Evolutionary conservation across 2,113 vertebrate species (phyloP), one percentile per base, ranked within the genome.

Genomic region (Urocitellus parryii): DNA sequence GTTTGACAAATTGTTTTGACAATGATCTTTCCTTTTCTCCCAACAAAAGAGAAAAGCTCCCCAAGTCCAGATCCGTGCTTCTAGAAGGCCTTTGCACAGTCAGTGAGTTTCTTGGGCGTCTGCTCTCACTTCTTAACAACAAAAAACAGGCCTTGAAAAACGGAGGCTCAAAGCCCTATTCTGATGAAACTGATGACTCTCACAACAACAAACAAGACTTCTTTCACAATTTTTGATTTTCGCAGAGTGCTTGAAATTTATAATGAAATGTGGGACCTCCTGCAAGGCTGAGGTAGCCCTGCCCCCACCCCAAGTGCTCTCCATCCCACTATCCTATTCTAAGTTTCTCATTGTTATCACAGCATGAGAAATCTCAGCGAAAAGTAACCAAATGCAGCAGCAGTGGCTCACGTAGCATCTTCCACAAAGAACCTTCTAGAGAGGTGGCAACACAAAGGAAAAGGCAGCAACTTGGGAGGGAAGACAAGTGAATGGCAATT

Each of bases 161-260:
- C 32, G 84, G 51, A 65, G 24, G 90, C 12, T 98, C 96, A 96
- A 53, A 96, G 97, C 96, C 92, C 72, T 77, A 88, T 96, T 97
- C 96, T 95, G 65, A 92, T 83, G 84, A 97, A 97, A 97, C 92
- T 96, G 96, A 98, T 96, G 97, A 97, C 72, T 95, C 39, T 85
- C 39, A 65, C 96, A 97, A 90, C 72, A 78, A 68, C 2, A 83
- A 77, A 98, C 96, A 97, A 96, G 90, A 73, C 84, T 90, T 92
- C 96, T 97, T 97, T 98, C 95, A 98, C 84, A n/a, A 81, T 88
- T 94, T 96, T 95, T 61, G 25, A 82, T 96, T 97, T 97, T 95
- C 9, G 39, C 95, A 92, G 83, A 96, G 61, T 77, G 17, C 67
- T 84, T 67, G 53, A 88, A 94, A 90, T 93, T 81, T 56, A 63